Evolutionary conservation across 2,888 invertebrate genomes (phyloP), one percentile per base, ranked within the genome.

Genomic region (Hoplodrina ambigua): DNA sequence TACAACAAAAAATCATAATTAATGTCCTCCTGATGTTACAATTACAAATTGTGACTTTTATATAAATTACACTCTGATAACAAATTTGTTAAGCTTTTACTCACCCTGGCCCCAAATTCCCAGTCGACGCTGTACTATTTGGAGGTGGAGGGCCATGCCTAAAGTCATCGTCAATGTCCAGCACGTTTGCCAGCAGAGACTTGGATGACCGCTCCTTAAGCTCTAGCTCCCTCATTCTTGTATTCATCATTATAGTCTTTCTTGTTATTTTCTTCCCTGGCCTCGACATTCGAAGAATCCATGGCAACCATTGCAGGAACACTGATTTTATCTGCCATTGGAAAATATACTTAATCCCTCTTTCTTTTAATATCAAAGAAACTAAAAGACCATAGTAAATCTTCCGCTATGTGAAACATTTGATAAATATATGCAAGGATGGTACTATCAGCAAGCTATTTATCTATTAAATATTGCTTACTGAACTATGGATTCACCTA

Each of bases 241-340:
- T 98, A 91, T 97, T 98, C 97, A 98, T 98, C 96, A 98, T 96
- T 89, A 99, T 98, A 75, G 98, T 98, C 95, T 99, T 98, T 86
- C 98, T 96, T 72, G 98, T 98, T 89, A 99, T 98, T 94, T 99
- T 98, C 96, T 98, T 98, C 64, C 99, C 99, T 55, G 99, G 99
- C 89, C 99, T 97, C 89, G 98, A 97, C 99, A 99, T 99, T 75
- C 99, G 97, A 89, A 99, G 96, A 81, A 99, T 97, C 98, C 99
- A 99, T 75, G 99, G 99, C 91, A 99, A 96, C 99, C 99, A 99
- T 96, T 99, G 98, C 85, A 99, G 97, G 94, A 99, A 98, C 89
- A 99, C 97, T 87, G 98, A 97, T 96, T 98, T 98, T 90, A 99
- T 98, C 99, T 99, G 94, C 54, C 50, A 82, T 80, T 13, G 1